Conservation (phyloP, 2,113 vertebrate genomes). For the Nansenia antarctica region DNA sequence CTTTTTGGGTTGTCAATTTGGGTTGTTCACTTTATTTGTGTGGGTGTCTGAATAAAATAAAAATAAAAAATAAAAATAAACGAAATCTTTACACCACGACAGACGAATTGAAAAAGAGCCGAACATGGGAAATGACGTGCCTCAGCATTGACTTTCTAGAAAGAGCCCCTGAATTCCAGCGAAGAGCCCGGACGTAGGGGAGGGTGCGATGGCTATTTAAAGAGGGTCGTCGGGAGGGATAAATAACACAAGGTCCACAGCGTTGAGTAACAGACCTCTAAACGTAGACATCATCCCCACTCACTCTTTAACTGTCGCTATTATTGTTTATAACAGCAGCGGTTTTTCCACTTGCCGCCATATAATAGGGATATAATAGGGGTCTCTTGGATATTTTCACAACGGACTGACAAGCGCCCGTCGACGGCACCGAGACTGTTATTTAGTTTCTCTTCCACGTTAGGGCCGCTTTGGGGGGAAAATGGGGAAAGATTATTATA, state of each 20-base stretch:
- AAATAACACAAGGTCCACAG: constrained; percentile 55
- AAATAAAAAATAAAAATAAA: neutral
- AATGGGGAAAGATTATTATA: constrained; percentile 99
- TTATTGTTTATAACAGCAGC: constrained; percentile 22
- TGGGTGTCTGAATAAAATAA: neutral
- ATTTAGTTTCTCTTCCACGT: constrained; percentile 9
- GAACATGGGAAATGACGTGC: constrained; percentile 60
- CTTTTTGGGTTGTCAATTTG: neutral
- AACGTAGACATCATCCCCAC: constrained; percentile 47
- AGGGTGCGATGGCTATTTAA: constrained; percentile 73
- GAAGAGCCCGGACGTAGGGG: constrained; percentile 38
- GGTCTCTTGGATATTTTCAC: neutral
- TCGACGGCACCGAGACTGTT: too few relatives aligned
- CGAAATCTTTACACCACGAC: neutral
- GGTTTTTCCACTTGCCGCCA: constrained; percentile 3
- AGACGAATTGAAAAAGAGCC: too few relatives aligned
- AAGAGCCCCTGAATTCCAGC: constrained; percentile 43
- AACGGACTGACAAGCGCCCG: constrained; percentile 19
- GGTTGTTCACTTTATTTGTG: neutral
- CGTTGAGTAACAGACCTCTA: constrained; percentile 54
- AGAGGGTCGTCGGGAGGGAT: constrained; percentile 53
- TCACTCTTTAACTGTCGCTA: neutral
- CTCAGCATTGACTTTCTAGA: constrained; percentile 58
- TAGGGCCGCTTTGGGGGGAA: constrained; percentile 10
- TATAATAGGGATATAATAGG: constrained; percentile 19